Percentiles rank a stretch among this genome's conserved stretches.
Conservation (phyloP, 2,888 invertebrate species). For the Steromphala cineraria region DNA sequence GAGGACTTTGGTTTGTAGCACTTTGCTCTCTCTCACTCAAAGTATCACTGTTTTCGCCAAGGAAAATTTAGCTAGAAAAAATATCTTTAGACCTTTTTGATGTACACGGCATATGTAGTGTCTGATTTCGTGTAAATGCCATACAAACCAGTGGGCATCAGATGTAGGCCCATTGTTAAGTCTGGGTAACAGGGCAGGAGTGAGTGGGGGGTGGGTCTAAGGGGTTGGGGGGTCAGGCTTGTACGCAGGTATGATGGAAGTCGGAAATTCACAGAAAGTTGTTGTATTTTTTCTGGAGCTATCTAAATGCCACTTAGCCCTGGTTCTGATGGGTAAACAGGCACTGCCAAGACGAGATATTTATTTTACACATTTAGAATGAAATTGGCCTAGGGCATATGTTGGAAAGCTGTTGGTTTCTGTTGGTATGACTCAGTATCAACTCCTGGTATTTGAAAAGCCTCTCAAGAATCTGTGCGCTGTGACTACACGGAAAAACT, state of each 20-base stretch:
- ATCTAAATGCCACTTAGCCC: background rate
- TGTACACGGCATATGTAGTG: too few relatives aligned
- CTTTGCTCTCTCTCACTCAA: too few relatives aligned
- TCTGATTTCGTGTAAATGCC: too few relatives aligned
- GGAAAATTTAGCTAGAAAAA: too few relatives aligned
- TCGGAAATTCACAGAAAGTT: background rate
- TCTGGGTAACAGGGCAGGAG: too few relatives aligned
- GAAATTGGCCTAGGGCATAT: background rate
- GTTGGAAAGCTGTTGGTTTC: background rate
- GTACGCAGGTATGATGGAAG: background rate
- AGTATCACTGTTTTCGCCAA: too few relatives aligned
- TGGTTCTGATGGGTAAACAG: conserved; percentile 1
- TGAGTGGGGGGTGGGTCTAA: background rate
- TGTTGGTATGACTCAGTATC: background rate
- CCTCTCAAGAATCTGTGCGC: background rate
- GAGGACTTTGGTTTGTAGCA: too few relatives aligned
- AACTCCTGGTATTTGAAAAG: background rate
- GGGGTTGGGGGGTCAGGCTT: background rate
- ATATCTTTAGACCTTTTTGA: too few relatives aligned
- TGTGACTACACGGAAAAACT: too few relatives aligned
- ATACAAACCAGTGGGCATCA: too few relatives aligned
- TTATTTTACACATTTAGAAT: conserved; percentile 10
- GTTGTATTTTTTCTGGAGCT: conserved; percentile 4
- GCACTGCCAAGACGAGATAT: background rate
- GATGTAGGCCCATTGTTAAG: too few relatives aligned